phyloP scores from a whole-genome alignment of 2,888 invertebrate species.

The Helleia helle region DNA sequence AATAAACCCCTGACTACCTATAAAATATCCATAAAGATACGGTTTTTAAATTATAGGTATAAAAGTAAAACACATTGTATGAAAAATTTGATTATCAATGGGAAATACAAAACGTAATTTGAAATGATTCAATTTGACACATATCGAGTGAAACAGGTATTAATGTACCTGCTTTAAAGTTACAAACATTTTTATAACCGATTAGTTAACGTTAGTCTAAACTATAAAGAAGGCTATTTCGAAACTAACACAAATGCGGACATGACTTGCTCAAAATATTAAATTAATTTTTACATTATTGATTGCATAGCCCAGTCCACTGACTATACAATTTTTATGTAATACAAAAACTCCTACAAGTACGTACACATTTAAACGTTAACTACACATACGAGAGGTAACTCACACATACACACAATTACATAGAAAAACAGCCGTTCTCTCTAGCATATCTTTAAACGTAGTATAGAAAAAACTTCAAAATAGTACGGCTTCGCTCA shows the following conservation, averaged over 20 bases:
- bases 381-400: constrained; percentile 62
- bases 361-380: constrained; percentile 35
- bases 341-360: constrained; percentile 49
- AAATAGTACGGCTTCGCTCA: constrained; percentile 65
- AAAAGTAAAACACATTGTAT: not conserved
- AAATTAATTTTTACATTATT: constrained; percentile 63
- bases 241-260: constrained; percentile 20
- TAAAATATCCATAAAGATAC: no score
- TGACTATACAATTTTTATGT: constrained; percentile 60
- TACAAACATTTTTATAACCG: constrained; percentile 20
- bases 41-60: not conserved
- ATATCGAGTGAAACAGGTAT: not conserved
- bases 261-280: constrained; percentile 44
- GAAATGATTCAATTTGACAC: constrained; percentile 7
- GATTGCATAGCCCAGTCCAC: constrained; percentile 49
- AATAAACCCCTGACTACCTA: no score
- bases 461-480: constrained; percentile 65
- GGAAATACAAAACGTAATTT: not conserved
- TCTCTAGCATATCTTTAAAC: constrained; percentile 47
- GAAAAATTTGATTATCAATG: not conserved
- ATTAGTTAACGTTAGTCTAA: constrained; percentile 19
- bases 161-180: not conserved
- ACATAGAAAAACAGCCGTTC: constrained; percentile 69
- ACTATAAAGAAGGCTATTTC: constrained; percentile 18
- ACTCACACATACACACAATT: constrained; percentile 49